phyloP scores from a whole-genome alignment of 2,888 invertebrate genomes.

The Penaeus monodon region DNA sequence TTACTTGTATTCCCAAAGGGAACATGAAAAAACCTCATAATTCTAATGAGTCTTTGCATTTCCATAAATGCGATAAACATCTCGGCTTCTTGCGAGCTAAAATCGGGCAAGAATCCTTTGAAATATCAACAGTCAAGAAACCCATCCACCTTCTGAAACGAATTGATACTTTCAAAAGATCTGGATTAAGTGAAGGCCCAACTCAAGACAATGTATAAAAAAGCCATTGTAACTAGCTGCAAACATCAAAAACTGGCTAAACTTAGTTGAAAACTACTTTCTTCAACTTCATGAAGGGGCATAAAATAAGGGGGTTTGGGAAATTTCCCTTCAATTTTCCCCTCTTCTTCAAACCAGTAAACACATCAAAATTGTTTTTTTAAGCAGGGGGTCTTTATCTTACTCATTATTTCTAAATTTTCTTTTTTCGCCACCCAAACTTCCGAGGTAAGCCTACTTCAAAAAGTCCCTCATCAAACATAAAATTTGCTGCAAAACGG shows the following conservation, averaged over 20 bases:
- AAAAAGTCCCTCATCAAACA: constrained; percentile 20
- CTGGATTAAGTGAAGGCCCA: constrained; percentile 11
- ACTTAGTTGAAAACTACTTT: constrained; percentile 22
- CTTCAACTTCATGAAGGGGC: constrained; percentile 26
- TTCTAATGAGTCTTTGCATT: not conserved
- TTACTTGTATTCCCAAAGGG: constrained; percentile 12
- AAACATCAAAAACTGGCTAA: constrained; percentile 32
- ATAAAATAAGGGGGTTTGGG: constrained; percentile 1
- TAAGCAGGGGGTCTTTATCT: constrained; percentile 2
- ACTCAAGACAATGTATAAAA: constrained; percentile 11
- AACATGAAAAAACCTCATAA: constrained; percentile 12
- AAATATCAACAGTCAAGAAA: constrained; percentile 5
- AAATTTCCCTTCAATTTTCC: constrained; percentile 8
- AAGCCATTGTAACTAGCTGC: constrained; percentile 21
- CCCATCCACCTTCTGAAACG: constrained; percentile 1
- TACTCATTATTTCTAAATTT: constrained; percentile 12
- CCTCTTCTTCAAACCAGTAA: constrained; percentile 15
- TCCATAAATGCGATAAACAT: constrained; percentile 21
- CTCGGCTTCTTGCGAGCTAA: not conserved
- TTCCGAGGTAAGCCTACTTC: constrained; percentile 19
- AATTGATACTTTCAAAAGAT: not conserved
- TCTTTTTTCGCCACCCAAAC: not conserved
- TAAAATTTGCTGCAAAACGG: not conserved
- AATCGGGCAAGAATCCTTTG: constrained; percentile 9
- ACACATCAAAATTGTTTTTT: constrained; percentile 12